Base-by-base conservation (phyloP, 2,888 invertebrate species). In the Frankliniella intonsa region DNA sequence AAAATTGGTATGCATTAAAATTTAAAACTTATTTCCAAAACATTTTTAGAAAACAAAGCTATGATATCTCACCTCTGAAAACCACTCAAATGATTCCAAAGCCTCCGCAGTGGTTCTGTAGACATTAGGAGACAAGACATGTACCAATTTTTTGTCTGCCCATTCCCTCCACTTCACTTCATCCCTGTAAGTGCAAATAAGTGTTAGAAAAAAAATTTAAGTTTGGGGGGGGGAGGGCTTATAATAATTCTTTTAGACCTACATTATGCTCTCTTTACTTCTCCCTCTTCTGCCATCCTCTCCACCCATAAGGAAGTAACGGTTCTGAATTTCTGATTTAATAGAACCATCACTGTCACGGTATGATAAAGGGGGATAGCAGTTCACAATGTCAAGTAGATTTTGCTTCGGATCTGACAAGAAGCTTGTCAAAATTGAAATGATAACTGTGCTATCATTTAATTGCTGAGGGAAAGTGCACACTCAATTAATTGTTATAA, bases 81-180 rank as follows among this genome's bases (percentile, higher is more conserved):
- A 99, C 94, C 97, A 97, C 84, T 93, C 92, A 88, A 99, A 99
- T 0, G 99, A 95, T 87, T 97, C 94, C 38, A 97, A 88, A 0
- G 99, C 92, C 89, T 99, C 99, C 0, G 89, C 88, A 0, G 91
- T 88, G 0, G 95, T 95, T 83, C 98, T 92, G 87, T 99, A 99
- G 51, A 98, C 97, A 88, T 99, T 99, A 0, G 99, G 99, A 0
- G 99, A 98, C 62, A 99, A 90, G 0, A 94, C 93, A 87, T 98
- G 99, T 0, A 99, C 97, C 1, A 98, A 90, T 76, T 94, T 93
- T 81, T 92, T 91, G 87, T 99, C 99, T 0, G 94, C 95, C 99
- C 99, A 99, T 86, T 93, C 92, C 81, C 99, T 91, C 99, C 99
- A 99, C 86, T 96, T 94, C 62, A 97, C 91, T 88, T 99, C 99